Percentiles rank a stretch among this genome's conserved stretches.
Conservation (phyloP, 1,140 invertebrate genomes). For the Drosophila trapezifrons region DNA sequence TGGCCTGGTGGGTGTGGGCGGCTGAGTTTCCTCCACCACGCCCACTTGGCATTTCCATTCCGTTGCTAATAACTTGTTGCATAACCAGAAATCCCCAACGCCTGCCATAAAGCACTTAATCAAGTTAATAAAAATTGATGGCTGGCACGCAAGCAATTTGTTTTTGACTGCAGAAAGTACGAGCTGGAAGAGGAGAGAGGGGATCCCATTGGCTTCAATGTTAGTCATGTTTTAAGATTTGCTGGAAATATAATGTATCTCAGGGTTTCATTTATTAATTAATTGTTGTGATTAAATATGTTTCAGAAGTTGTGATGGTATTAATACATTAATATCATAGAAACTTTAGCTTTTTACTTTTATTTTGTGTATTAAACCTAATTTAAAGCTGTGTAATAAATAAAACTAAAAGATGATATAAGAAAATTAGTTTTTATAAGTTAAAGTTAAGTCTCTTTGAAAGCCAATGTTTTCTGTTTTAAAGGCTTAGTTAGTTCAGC, state of each 20-base stretch:
- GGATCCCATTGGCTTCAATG: background rate
- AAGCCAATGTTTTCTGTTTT: too few relatives aligned
- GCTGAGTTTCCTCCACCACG: background rate
- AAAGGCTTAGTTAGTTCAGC: too few relatives aligned
- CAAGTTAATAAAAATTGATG: constrained; percentile 68
- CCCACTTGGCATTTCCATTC: constrained; percentile 34
- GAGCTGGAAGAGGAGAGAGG: background rate
- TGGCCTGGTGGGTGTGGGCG: background rate
- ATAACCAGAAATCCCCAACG: constrained; percentile 39
- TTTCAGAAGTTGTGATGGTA: too few relatives aligned
- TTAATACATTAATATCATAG: too few relatives aligned
- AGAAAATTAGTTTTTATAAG: too few relatives aligned
- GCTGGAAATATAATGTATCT: constrained; percentile 14
- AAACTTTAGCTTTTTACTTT: too few relatives aligned
- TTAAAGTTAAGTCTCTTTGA: too few relatives aligned
- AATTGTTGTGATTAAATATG: background rate
- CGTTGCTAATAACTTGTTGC: constrained; percentile 61
- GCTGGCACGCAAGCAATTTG: constrained; percentile 53
- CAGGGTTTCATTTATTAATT: background rate
- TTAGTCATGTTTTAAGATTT: background rate
- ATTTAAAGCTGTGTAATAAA: too few relatives aligned
- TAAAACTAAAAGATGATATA: too few relatives aligned
- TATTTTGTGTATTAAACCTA: too few relatives aligned
- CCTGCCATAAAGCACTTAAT: constrained; percentile 63
- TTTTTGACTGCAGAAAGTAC: constrained; percentile 14